Base-by-base conservation (phyloP, 2,888 invertebrate genomes). In the Polydesmus complanatus region DNA sequence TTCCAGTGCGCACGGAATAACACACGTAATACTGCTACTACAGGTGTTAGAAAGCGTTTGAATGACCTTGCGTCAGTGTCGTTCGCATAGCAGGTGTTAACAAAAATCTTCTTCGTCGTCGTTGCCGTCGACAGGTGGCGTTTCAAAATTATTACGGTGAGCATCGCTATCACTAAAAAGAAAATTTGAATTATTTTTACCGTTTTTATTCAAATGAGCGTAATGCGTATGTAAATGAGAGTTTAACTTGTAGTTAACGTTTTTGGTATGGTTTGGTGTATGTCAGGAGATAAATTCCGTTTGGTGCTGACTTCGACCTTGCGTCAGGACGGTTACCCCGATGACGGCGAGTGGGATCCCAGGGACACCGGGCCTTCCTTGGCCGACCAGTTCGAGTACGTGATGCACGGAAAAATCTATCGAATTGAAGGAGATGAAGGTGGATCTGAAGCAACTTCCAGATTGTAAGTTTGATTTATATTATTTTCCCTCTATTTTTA, bases 361-460 rank as follows among this genome's bases (percentile, higher is more conserved):
- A 74, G 76, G 63, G 78, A 90, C 67, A 83, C 83, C n/a, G 71
- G 69, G 18, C 86, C 89, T 56, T 89, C 91, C 19, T 80, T 94
- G 56, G 94, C 96, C 0, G 95, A 96, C 73, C 91, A 92, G 70
- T 99, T 97, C 71, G 97, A 99, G 74, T 99, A 98, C 78, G 96
- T 98, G 56, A 98, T 98, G 97, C 93, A 89, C 67, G 98, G 98
- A 21, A 93, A 93, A 75, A 88, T 95, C 66, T 95, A 94, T 77
- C 82, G 93, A 68, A 93, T 99, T 72, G 97, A 98, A 75, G 96
- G 96, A 22, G 97, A 97, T 69, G 96, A 97, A 69, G 86, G 83
- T 21, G 69, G 86, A 14, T 85, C 84, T 72, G 90, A 92, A 72
- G 85, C 88, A 0, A 86, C 87, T 8, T 86, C 90, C 27, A 79